Conservation (phyloP, 2,113 vertebrate species). For the Eclectus roratus region DNA sequence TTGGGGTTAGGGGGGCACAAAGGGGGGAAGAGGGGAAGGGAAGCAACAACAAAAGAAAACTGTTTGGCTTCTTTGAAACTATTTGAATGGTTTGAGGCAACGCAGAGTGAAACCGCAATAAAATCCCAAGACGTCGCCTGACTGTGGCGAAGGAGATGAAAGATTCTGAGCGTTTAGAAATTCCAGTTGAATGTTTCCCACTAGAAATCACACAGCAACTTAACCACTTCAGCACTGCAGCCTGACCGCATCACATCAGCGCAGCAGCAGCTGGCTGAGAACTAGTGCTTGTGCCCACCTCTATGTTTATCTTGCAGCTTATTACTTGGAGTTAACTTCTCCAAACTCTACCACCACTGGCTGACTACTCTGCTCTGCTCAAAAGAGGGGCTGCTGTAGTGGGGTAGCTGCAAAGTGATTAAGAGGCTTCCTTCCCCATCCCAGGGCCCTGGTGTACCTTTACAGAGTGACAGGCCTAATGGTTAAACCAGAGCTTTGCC, state of each 20-base stretch:
- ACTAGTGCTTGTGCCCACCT: background rate
- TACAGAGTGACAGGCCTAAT: background rate
- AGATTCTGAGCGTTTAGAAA: constrained; percentile 74
- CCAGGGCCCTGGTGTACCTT: background rate
- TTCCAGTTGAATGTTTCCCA: constrained; percentile 70
- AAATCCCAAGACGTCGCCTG: constrained; percentile 72
- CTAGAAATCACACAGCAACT: constrained; percentile 69
- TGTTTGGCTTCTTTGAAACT: constrained; percentile 76
- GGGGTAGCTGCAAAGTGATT: background rate
- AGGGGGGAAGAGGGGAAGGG: constrained; percentile 54
- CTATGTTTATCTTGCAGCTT: constrained; percentile 25
- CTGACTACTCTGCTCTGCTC: background rate
- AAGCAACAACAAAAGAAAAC: constrained; percentile 72
- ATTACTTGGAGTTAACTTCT: constrained; percentile 6
- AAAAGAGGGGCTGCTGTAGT: background rate
- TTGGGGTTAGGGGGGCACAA: constrained; percentile 49
- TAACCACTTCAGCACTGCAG: constrained; percentile 71
- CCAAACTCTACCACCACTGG: accelerated
- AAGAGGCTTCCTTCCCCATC: background rate
- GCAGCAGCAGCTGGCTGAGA: constrained; percentile 1
- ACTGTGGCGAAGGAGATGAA: constrained; percentile 76
- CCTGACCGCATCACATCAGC: background rate
- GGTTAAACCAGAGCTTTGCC: background rate
- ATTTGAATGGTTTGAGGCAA: constrained; percentile 80
- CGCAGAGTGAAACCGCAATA: constrained; percentile 75